phyloP scores from a whole-genome alignment of 2,888 invertebrate species.

The Drosophila paracracens region DNA sequence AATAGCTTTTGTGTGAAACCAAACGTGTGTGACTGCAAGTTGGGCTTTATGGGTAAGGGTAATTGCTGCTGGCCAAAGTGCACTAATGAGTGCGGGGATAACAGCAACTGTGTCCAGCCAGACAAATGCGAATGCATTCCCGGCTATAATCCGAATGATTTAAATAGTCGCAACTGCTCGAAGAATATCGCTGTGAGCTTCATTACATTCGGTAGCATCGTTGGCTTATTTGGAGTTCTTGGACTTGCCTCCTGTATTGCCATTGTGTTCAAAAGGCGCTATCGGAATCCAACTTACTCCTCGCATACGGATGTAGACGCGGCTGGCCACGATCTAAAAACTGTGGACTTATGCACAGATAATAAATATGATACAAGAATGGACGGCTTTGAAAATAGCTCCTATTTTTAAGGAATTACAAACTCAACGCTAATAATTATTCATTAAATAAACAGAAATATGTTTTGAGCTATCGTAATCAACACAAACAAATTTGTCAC shows the following conservation, averaged over 20 bases:
- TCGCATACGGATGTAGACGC: neutral
- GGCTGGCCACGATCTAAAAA: neutral
- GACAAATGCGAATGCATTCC: conserved; percentile 20
- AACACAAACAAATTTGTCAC: neutral
- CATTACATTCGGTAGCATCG: neutral
- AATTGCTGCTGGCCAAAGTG: conserved; percentile 45
- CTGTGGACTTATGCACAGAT: neutral
- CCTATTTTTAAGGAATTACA: conserved; percentile 5
- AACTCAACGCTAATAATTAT: neutral
- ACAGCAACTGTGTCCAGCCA: conserved; percentile 43
- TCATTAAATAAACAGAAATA: neutral
- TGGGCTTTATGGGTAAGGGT: conserved; percentile 16
- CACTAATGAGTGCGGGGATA: conserved; percentile 25
- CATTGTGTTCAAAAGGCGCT: neutral
- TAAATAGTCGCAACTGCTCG: conserved; percentile 19
- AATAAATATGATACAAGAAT: conserved; percentile 1
- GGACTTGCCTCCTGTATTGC: neutral
- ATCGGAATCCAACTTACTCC: neutral
- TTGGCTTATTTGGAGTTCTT: neutral
- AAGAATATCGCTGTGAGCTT: neutral
- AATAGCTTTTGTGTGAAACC: conserved; percentile 30
- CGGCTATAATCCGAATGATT: conserved; percentile 15
- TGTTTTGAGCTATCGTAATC: neutral
- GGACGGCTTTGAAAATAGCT: conserved; percentile 30
- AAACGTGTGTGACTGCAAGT: conserved; percentile 24